Percentiles rank a stretch among this genome's conserved stretches.
Conservation (phyloP, 2,888 invertebrate genomes). For the Sinodicranocentrus sp. region DNA sequence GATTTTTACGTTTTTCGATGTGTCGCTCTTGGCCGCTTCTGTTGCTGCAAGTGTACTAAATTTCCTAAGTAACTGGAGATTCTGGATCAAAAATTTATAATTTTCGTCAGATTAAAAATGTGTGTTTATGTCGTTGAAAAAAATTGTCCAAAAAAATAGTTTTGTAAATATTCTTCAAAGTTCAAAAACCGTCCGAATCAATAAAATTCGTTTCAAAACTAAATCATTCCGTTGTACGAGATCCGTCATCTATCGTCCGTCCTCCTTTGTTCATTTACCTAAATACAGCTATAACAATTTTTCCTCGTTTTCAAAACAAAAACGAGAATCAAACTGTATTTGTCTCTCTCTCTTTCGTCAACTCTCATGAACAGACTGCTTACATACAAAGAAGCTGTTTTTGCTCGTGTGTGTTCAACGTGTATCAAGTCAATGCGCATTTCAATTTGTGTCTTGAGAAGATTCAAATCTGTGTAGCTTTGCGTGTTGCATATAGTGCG, state of each 20-base stretch:
- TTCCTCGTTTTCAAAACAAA: conserved; percentile 9
- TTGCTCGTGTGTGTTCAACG: neutral
- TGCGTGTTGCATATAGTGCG: conserved; percentile 60
- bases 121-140: conserved; percentile 7
- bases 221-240: neutral
- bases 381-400: neutral
- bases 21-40: conserved; percentile 60
- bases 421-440: neutral
- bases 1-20: conserved; percentile 57
- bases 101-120: neutral
- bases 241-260: conserved; percentile 38
- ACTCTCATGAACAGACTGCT: conserved; percentile 3
- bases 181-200: too few species aligned
- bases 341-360: neutral
- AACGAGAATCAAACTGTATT: neutral
- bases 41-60: conserved; percentile 67
- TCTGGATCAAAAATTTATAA: conserved; percentile 44
- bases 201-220: too few species aligned
- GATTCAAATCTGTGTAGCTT: conserved; percentile 21
- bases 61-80: conserved; percentile 69
- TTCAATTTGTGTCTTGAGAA: too few species aligned
- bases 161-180: neutral
- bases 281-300: conserved; percentile 8
- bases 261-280: conserved; percentile 20
- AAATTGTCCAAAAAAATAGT: neutral